These are phyloP conservation scores for Eupeodes luniger DNA, from an alignment of 2,888 invertebrate genomes.

Conservation along the genomic window DNA sequence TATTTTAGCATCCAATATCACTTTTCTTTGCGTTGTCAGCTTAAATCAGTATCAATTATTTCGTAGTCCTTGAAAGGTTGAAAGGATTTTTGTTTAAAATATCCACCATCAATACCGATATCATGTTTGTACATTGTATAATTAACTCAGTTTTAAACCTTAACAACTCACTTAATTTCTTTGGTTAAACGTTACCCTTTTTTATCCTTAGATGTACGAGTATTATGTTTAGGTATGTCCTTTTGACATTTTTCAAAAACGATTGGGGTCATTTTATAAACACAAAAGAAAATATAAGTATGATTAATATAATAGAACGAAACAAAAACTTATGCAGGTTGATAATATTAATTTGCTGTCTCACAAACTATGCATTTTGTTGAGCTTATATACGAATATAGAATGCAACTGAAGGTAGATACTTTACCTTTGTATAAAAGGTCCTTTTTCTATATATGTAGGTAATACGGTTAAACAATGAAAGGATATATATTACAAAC, in stretches of 20 bases:
- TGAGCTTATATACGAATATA: conserved; percentile 9
- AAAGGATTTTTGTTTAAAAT: too few species aligned
- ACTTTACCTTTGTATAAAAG: neutral
- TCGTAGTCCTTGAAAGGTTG: too few species aligned
- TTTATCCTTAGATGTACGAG: too few species aligned
- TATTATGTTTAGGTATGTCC: too few species aligned
- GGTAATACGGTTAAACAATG: neutral
- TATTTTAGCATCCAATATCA: neutral
- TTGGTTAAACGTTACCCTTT: too few species aligned
- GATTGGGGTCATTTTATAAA: neutral
- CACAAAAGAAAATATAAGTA: neutral
- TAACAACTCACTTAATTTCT: too few species aligned
- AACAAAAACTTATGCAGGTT: conserved; percentile 11
- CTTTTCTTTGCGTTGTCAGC: neutral
- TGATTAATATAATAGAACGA: neutral
- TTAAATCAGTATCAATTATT: too few species aligned
- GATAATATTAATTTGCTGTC: conserved; percentile 29
- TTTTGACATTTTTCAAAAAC: neutral
- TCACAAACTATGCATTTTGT: conserved; percentile 30
- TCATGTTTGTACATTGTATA: too few species aligned
- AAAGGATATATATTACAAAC: conserved; percentile 19
- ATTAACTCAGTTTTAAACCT: too few species aligned
- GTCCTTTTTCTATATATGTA: neutral
- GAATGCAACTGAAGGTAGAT: neutral
- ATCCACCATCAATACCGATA: too few species aligned